A percentile compares a stretch with the other conserved stretches of the same genome.
These are phyloP conservation scores for Pelobates cultripes DNA, from an alignment of 2,797 vertebrate genomes.

Conservation along the genomic window DNA sequence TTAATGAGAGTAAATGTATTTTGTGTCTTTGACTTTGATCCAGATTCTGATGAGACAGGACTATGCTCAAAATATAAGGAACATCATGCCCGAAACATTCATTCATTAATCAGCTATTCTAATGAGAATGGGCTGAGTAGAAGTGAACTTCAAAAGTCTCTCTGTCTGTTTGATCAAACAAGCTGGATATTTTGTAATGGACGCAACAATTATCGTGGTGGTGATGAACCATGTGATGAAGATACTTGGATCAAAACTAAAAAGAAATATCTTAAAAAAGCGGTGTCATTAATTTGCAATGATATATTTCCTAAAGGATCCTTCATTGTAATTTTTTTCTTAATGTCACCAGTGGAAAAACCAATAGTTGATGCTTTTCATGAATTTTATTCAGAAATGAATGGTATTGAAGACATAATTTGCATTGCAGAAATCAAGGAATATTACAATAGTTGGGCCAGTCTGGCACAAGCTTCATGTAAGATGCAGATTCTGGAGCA, in stretches of 20 bases:
- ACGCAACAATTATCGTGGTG: conserved; percentile 74
- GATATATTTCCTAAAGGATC: conserved; percentile 75
- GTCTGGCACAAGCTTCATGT: conserved; percentile 75
- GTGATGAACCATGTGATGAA: conserved; percentile 75
- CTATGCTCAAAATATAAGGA: conserved; percentile 75
- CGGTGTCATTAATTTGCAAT: conserved; percentile 78
- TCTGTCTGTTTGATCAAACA: conserved; percentile 77
- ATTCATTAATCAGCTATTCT: conserved; percentile 76
- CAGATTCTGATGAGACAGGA: conserved; percentile 76
- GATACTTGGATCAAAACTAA: conserved; percentile 79
- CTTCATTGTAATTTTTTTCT: conserved; percentile 79
- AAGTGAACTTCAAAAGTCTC: conserved; percentile 63
- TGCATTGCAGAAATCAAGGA: conserved; percentile 78
- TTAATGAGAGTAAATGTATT: conserved; percentile 79
- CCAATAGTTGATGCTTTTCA: conserved; percentile 78
- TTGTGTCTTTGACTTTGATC: conserved; percentile 84
- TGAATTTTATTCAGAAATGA: conserved; percentile 82
- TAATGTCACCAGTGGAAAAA: conserved; percentile 76
- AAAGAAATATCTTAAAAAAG: conserved; percentile 76
- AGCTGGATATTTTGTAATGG: conserved; percentile 89
- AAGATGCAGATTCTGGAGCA: conserved; percentile 65
- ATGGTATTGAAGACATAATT: conserved; percentile 78
- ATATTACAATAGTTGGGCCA: conserved; percentile 75
- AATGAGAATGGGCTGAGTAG: conserved; percentile 62
- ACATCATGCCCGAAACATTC: conserved; percentile 71